Evolutionary conservation across 2,888 invertebrate genomes (phyloP).

Genomic region (Stegana nigrithorax): DNA sequence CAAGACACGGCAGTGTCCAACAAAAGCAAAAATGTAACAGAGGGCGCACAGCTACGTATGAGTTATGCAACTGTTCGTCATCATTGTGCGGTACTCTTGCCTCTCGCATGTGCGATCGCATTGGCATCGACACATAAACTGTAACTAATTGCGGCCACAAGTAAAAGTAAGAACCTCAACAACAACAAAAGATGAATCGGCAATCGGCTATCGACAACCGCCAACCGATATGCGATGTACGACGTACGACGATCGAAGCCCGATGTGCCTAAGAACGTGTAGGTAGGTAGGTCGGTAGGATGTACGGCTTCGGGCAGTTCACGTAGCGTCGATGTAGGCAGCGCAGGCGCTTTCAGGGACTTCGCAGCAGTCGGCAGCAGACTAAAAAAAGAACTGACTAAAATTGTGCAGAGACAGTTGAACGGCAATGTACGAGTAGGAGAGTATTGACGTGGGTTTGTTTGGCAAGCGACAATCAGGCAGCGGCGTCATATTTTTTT

Average conservation of each 20-base stretch:
- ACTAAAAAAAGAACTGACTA: too few relatives aligned
- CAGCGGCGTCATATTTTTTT: constrained; percentile 24
- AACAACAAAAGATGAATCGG: background rate
- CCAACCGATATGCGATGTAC: too few relatives aligned
- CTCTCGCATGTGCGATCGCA: constrained; percentile 24
- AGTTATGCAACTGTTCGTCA: constrained; percentile 35
- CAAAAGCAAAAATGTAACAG: constrained; percentile 7
- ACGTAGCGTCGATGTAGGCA: too few relatives aligned
- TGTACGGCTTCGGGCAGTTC: constrained; percentile 3
- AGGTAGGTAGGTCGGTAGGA: constrained; percentile 1
- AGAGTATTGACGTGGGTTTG: constrained; percentile 52
- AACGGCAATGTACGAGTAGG: too few relatives aligned
- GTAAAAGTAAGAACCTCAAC: constrained; percentile 52
- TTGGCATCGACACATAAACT: constrained; percentile 59
- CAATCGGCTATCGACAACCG: too few relatives aligned
- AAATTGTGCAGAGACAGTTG: constrained; percentile 45
- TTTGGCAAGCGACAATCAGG: constrained; percentile 22
- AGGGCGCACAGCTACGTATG: constrained; percentile 20
- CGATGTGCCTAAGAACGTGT: too few relatives aligned
- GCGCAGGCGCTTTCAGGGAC: too few relatives aligned
- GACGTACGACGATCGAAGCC: background rate
- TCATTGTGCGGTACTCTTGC: constrained; percentile 5
- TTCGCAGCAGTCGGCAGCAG: constrained; percentile 31
- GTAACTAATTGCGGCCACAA: constrained; percentile 66
- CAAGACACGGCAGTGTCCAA: too few relatives aligned